phyloP scores from a whole-genome alignment of 2,797 vertebrate genomes.

The Limosa lapponica region DNA sequence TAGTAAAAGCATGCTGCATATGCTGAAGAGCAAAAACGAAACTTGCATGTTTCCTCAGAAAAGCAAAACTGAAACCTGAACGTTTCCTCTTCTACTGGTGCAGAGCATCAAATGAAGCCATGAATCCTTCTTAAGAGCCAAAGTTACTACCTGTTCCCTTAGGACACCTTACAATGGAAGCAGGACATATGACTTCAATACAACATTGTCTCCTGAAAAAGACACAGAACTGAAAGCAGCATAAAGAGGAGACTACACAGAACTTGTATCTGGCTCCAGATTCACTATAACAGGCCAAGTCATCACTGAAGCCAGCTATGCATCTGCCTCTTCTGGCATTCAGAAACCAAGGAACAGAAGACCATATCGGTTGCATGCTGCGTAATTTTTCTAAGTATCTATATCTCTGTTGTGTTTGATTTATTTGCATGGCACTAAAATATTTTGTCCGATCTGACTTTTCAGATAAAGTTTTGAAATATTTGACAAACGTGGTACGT shows the following conservation, averaged over 20 bases:
- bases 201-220: not conserved
- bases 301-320: not conserved
- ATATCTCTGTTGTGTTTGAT: not conserved
- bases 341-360: not conserved
- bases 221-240: not conserved
- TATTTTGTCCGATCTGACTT: not conserved
- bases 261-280: not conserved
- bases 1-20: not conserved
- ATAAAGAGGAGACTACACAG: not conserved
- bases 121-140: not conserved
- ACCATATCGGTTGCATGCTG: not conserved
- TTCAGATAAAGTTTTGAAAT: not conserved
- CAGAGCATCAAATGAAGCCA: not conserved
- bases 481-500: not conserved
- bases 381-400: not conserved
- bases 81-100: not conserved
- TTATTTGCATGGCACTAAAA: not conserved
- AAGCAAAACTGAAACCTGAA: not conserved
- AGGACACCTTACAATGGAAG: not conserved
- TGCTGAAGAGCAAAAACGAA: not conserved
- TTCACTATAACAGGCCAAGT: not conserved
- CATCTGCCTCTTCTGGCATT: not conserved
- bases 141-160: not conserved
- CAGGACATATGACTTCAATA: accelerated
- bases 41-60: not conserved